Percentiles rank a stretch among this genome's conserved stretches.
These are phyloP conservation scores for Tadarida brasiliensis DNA, from an alignment of 2,797 vertebrate genomes.

Conservation along the genomic window DNA sequence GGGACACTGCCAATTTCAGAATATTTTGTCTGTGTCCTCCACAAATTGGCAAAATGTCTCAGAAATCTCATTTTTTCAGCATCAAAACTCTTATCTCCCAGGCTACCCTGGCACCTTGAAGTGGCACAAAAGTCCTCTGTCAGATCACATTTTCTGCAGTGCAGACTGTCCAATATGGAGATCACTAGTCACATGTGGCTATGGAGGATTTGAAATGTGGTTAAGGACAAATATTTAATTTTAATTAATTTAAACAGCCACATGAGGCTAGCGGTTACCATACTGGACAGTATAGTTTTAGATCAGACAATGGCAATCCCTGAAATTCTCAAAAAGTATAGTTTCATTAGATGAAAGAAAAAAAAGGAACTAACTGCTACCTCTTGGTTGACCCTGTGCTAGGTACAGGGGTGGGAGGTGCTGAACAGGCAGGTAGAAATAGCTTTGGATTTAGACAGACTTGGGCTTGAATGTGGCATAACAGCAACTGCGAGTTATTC, in stretches of 20 bases:
- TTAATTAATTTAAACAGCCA: conserved; percentile 7
- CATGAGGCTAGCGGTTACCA: neutral
- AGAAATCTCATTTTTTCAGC: conserved; percentile 44
- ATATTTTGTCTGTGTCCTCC: neutral
- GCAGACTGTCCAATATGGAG: neutral
- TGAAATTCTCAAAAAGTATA: neutral
- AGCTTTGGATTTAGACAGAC: neutral
- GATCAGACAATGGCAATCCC: neutral
- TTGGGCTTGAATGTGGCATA: neutral
- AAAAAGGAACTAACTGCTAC: neutral
- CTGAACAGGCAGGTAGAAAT: neutral
- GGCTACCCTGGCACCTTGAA: neutral
- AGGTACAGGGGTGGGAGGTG: neutral
- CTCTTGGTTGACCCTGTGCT: neutral
- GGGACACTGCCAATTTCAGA: neutral
- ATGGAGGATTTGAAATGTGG: neutral
- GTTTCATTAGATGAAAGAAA: neutral
- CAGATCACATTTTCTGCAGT: neutral
- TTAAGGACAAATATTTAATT: neutral
- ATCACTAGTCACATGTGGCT: neutral
- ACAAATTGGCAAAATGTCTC: conserved; percentile 25
- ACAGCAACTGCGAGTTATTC: neutral
- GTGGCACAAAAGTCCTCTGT: neutral
- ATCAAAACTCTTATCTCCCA: neutral
- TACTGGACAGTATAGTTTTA: neutral